Evolutionary conservation across 2,797 vertebrate species (phyloP), one percentile per base, ranked within the genome.

Genomic region (Florisuga fusca): DNA sequence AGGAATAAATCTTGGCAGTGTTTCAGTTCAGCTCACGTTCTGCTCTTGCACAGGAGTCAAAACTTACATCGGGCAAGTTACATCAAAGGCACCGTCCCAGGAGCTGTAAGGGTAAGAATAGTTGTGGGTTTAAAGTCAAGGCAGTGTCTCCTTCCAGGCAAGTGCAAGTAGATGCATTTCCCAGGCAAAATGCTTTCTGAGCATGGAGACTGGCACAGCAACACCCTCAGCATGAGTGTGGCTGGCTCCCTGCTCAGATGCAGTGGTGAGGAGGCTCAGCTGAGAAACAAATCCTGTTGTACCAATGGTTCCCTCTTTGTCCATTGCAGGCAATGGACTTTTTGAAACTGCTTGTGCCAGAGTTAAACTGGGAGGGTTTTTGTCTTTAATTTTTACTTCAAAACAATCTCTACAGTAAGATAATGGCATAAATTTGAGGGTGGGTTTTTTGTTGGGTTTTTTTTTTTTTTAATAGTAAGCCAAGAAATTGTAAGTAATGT

Each of bases 311-410:
- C 93, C 88, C 63, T 96, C 93, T 95, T 89, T 61, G 97, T 98
- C 97, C 96, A 8, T 98, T 98, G 98, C 98, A 98, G 98, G 98
- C 97, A 97, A 96, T 96, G 96, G 98, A 97, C 96, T 95, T 94
- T 51, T 95, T 95, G 78, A 97, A 94, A 94, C 94, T 97, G 95
- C 89, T 92, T 88, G 96, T 96, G 95, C 95, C 96, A 92, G 95
- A 96, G 86, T 95, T 96, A 92, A 97, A 94, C 93, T 94, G 96
- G 94, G 94, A 95, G 93, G 91, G 96, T 94, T 95, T 95, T 71
- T 94, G 94, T 71, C 33, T 62, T 84, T 33, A 6, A 19, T 6
- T 9, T 6, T 29, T 31, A 29, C 10, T 53, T 9, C 74, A 41
- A 41, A 41, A 14, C 38, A 95, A 66, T 84, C 89, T 97, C 95